Conservation (phyloP, 2,113 vertebrate genomes). For the Eclectus roratus region DNA sequence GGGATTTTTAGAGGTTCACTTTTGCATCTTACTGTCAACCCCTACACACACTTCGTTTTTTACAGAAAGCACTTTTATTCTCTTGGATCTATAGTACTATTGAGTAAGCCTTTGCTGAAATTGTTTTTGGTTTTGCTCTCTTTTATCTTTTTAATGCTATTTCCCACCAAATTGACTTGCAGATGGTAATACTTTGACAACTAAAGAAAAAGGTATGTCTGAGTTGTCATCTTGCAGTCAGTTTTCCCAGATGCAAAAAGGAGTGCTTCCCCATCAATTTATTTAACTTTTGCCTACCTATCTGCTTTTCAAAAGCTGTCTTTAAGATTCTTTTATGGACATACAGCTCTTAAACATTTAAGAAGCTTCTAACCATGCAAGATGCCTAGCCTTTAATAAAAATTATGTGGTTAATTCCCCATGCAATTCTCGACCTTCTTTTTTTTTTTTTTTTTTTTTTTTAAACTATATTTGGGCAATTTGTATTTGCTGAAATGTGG, state of each 20-base stretch:
- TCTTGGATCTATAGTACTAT: neutral
- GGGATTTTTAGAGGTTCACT: neutral
- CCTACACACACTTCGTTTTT: neutral
- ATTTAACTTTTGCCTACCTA: slow-evolving; percentile 9
- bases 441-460: neutral
- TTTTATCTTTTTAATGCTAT: slow-evolving; percentile 32
- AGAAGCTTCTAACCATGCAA: slow-evolving; percentile 2
- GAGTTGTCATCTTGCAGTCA: slow-evolving; percentile 24
- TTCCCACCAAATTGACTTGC: slow-evolving; percentile 3
- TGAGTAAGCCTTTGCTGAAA: neutral
- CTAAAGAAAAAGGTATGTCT: neutral
- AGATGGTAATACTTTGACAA: slow-evolving; percentile 39
- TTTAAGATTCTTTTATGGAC: neutral
- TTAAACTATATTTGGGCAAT: neutral
- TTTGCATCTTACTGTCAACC: neutral
- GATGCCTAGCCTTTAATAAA: neutral
- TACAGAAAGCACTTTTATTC: neutral
- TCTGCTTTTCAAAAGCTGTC: slow-evolving; percentile 4
- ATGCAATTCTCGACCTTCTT: neutral
- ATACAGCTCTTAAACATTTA: slow-evolving; percentile 6
- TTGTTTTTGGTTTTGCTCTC: slow-evolving; percentile 2
- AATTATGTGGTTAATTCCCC: slow-evolving; percentile 31
- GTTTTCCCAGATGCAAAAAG: slow-evolving; percentile 5
- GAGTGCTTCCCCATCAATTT: neutral
- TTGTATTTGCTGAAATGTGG: slow-evolving; percentile 24